Percentiles rank a stretch among this genome's conserved stretches.
Evolutionary conservation across 1,140 invertebrate species (phyloP).

Genomic region (Sitodiplosis mosellana): DNA sequence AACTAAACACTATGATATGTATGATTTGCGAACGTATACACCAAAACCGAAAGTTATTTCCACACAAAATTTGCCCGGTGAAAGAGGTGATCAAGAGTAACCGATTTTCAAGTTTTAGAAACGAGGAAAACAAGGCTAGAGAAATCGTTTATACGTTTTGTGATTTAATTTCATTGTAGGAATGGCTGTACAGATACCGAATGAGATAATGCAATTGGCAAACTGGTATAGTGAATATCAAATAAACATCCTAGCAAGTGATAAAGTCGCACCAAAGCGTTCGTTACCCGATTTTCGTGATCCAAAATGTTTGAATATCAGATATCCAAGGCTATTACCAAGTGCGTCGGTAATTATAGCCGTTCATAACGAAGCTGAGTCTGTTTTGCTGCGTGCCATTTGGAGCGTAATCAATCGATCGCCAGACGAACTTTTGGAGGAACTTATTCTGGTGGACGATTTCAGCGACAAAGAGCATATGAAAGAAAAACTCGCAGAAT

Average conservation of each 20-base stretch:
- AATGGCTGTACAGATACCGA: background rate
- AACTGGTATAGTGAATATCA: constrained; percentile 23
- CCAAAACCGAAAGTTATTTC: background rate
- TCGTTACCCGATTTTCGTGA: constrained; percentile 59
- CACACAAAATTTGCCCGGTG: background rate
- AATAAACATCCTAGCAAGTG: constrained; percentile 61
- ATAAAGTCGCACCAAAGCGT: constrained; percentile 80
- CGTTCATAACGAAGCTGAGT: constrained; percentile 71
- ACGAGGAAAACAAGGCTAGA: no score
- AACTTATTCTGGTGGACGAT: constrained; percentile 74
- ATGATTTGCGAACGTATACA: background rate
- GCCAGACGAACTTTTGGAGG: constrained; percentile 42
- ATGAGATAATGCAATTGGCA: background rate
- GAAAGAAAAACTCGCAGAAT: constrained; percentile 46
- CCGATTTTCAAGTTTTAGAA: no score
- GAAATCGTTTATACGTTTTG: no score
- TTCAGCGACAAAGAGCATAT: constrained; percentile 42
- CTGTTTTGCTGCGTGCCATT: constrained; percentile 53
- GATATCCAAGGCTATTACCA: constrained; percentile 27
- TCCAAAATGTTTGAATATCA: constrained; percentile 38
- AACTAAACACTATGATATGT: background rate
- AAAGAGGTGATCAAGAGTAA: background rate
- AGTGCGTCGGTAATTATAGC: constrained; percentile 45
- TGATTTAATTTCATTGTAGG: no score
- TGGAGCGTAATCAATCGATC: constrained; percentile 56